Percentiles rank a stretch among this genome's conserved stretches.
These are phyloP conservation scores for Artemia franciscana DNA, from an alignment of 1,140 invertebrate species.

Conservation along the genomic window DNA sequence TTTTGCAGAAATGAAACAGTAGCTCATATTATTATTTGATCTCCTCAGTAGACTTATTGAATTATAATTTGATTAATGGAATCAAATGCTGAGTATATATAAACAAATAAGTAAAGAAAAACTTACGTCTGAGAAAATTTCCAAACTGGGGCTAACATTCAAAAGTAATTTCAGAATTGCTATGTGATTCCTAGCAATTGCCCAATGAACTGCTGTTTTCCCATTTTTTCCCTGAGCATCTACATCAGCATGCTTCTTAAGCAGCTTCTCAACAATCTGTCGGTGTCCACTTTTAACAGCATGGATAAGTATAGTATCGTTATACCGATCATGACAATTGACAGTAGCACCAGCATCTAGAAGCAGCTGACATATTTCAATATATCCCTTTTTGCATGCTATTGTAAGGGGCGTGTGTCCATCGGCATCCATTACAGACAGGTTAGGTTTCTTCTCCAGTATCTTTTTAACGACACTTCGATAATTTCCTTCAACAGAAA, in stretches of 20 bases:
- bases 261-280: conserved; percentile 65
- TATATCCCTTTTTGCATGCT: conserved; percentile 72
- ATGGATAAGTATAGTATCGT: conserved; percentile 87
- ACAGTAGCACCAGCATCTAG: conserved; percentile 83
- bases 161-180: conserved; percentile 64
- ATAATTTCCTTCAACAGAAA: conserved; percentile 72
- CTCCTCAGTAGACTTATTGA: no score
- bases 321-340: conserved; percentile 50
- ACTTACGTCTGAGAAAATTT: conserved; percentile 60
- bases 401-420: conserved; percentile 79
- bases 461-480: conserved; percentile 64
- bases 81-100: no score
- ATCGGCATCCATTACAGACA: conserved; percentile 85
- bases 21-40: no score
- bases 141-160: conserved; percentile 72
- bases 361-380: conserved; percentile 67
- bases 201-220: conserved; percentile 88
- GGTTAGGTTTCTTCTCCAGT: conserved; percentile 72
- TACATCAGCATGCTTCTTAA: conserved; percentile 92
- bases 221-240: conserved; percentile 82
- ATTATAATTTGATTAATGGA: no score
- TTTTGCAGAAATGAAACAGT: no score
- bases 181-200: conserved; percentile 83
- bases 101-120: conserved; percentile 8
- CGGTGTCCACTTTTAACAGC: conserved; percentile 84